Base-by-base conservation (phyloP, 2,113 vertebrate species). In the Oryzias melastigma region DNA sequence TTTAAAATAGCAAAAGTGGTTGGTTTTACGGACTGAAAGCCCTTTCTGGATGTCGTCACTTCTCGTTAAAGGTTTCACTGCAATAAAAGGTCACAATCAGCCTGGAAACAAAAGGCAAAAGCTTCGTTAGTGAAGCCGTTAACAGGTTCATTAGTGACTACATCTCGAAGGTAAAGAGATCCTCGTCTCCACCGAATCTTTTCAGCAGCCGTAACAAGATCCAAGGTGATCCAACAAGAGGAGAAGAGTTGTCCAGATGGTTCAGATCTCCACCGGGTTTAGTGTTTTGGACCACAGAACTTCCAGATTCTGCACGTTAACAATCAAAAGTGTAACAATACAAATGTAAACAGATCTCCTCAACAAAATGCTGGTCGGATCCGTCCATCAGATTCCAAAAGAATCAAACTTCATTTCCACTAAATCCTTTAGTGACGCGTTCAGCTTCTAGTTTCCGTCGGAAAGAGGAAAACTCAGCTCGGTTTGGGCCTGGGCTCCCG, bases 301-400 rank as follows among this genome's bases (percentile, higher is more conserved):
- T 22, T 56, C 20, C 45, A 56, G 62, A 65, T 65, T 47, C 52
- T 55, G 25, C 41, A 18, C 35, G 55, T 56, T 49, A 29, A 48
- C 41, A 52, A 65, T 65, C 35, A 35, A 35, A 35, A 35, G 35
- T 35, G 35, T 35, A 35, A 35, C 35, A 3, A 35, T 35, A 35
- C 10, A 35, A 35, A 35, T 35, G 35, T 35, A 35, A 35, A 35
- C 35, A 12, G 35, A 35, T 35, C 35, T 10, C 35, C 62, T 20
- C 12, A 48, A 41, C 62, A 53, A 55, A 64, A 24, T 24, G 12
- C 51, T 17, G 29, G 49, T 49, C 18, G 14, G 27, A 65, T 18
- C 52, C 15, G 7, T 60, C 14, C 17, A 15, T 15, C 25, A 40
- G 44, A 55, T 65, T 55, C 52, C 45, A 22, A 56, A 65, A 46